Percentiles rank a stretch among this genome's conserved stretches.
phyloP scores from a whole-genome alignment of 2,113 vertebrate genomes.

The Cottus gobio region DNA sequence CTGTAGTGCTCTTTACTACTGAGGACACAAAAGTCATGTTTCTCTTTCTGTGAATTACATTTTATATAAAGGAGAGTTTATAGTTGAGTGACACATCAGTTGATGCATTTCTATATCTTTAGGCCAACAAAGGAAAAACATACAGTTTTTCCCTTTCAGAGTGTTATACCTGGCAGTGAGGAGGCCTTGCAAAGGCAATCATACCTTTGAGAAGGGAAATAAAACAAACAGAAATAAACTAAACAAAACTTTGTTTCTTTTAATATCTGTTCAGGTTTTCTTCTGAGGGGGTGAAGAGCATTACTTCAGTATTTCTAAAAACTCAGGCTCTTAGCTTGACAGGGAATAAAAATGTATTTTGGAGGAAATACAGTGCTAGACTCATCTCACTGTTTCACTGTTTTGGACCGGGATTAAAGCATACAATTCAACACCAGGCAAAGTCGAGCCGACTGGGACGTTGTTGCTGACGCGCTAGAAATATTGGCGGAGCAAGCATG shows the following conservation, averaged over 20 bases:
- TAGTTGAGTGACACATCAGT: not conserved
- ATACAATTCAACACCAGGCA: conserved; percentile 7
- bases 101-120: not conserved
- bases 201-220: not conserved
- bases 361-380: not conserved
- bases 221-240: not conserved
- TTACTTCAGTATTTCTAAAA: not conserved
- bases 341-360: not conserved
- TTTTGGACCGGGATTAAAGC: conserved; percentile 22
- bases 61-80: conserved; percentile 18
- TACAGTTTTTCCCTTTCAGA: not conserved
- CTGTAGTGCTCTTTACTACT: not conserved
- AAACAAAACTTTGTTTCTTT: not conserved
- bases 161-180: not conserved
- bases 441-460: conserved; percentile 8
- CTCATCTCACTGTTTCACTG: not conserved
- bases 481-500: conserved; percentile 3
- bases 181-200: not conserved
- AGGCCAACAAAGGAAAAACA: not conserved
- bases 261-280: not conserved
- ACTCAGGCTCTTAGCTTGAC: not conserved
- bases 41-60: not conserved
- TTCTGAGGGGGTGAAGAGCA: not conserved
- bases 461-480: conserved; percentile 38
- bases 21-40: not conserved